phyloP scores from a whole-genome alignment of 2,113 vertebrate genomes.

The Centrocercus urophasianus region DNA sequence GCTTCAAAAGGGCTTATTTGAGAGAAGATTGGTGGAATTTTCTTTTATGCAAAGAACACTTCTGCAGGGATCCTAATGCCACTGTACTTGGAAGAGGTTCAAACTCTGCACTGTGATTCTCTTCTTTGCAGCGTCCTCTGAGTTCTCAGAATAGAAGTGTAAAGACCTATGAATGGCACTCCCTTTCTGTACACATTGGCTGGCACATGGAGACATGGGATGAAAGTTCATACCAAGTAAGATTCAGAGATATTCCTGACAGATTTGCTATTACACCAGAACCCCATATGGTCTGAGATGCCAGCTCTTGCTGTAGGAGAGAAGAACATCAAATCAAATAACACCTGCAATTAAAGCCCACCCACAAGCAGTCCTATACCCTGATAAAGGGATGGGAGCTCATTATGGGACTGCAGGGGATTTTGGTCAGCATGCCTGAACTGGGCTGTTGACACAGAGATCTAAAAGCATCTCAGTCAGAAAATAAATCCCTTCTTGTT shows the following conservation, averaged over 20 bases:
- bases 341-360: not conserved
- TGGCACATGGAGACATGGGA: not conserved
- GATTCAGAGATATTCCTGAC: not conserved
- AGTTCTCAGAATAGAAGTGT: not conserved
- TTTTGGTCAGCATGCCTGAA: not conserved
- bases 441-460: not conserved
- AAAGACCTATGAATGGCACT: not conserved
- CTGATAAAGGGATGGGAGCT: not conserved
- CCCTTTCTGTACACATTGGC: not conserved
- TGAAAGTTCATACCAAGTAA: not conserved
- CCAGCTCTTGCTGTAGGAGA: not conserved
- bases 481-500: not conserved
- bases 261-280: not conserved
- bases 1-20: not conserved
- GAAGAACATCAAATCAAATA: not conserved
- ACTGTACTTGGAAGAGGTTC: not conserved
- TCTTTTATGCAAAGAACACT: not conserved
- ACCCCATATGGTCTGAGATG: not conserved
- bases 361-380: not conserved
- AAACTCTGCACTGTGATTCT: not conserved
- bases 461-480: not conserved
- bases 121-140: not conserved
- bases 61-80: not conserved
- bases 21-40: not conserved
- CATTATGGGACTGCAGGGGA: not conserved